These are phyloP conservation scores for Scrobipalpa costella DNA, from an alignment of 2,888 invertebrate species.

Conservation along the genomic window DNA sequence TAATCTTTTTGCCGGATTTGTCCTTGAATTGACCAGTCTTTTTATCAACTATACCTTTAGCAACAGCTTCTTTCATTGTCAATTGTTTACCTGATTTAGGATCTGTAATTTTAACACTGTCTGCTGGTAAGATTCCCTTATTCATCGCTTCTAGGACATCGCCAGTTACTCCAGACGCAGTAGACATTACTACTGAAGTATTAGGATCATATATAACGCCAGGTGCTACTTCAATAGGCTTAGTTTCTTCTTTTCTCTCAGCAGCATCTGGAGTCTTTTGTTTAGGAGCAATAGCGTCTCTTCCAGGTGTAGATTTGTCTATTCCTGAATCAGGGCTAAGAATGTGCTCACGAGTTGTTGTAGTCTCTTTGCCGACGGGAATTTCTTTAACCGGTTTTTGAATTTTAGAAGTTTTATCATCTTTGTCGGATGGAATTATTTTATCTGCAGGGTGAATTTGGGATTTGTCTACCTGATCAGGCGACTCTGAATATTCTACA, in stretches of 20 bases:
- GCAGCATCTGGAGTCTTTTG: conserved; percentile 26
- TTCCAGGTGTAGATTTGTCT: conserved; percentile 31
- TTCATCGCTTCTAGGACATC: conserved; percentile 87
- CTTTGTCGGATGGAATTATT: conserved; percentile 27
- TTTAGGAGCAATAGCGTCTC: conserved; percentile 26
- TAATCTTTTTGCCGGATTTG: conserved; percentile 83
- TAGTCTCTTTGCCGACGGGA: not conserved
- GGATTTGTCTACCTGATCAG: conserved; percentile 50
- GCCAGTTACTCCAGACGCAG: conserved; percentile 82
- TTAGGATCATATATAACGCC: conserved; percentile 89
- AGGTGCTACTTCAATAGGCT: conserved; percentile 85
- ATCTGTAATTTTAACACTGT: conserved; percentile 85
- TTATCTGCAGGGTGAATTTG: conserved; percentile 12
- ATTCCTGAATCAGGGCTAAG: conserved; percentile 4
- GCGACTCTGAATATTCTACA: conserved; percentile 40
- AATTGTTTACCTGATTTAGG: conserved; percentile 85
- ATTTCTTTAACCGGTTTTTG: not conserved
- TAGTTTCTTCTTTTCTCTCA: conserved; percentile 29
- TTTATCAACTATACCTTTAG: conserved; percentile 87
- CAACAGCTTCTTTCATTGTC: conserved; percentile 88
- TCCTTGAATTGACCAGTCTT: conserved; percentile 85
- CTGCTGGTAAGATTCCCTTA: conserved; percentile 85
- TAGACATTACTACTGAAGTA: conserved; percentile 84
- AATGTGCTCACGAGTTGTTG: not conserved
- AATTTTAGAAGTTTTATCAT: conserved; percentile 4